Conservation (phyloP, 64 coral and sea anemone species). For the Stylophora pistillata region DNA sequence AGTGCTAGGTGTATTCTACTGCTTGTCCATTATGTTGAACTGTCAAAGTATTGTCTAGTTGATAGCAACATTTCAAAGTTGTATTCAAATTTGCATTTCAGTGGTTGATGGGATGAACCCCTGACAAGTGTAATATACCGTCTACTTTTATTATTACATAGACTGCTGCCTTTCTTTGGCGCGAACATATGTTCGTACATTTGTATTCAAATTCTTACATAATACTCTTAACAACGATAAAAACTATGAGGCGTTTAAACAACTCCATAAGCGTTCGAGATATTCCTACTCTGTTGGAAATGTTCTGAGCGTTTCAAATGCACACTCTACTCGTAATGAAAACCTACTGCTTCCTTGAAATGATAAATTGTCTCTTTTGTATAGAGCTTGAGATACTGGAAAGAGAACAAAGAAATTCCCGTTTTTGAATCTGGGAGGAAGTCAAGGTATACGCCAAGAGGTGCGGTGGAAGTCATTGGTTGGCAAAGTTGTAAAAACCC, state of each 20-base stretch:
- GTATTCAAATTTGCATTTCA: neutral
- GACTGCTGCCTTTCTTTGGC: constrained; percentile 15
- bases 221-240: neutral
- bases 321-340: constrained; percentile 21
- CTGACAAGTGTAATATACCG: constrained; percentile 7
- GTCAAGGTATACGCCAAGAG: constrained; percentile 32
- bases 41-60: neutral
- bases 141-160: constrained; percentile 6
- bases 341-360: constrained; percentile 26
- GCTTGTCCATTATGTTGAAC: too few relatives aligned
- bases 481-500: neutral
- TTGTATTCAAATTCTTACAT: constrained; percentile 5
- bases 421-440: constrained; percentile 56
- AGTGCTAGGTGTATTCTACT: neutral
- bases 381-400: constrained; percentile 17
- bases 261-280: neutral
- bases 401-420: constrained; percentile 28
- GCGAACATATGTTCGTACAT: neutral
- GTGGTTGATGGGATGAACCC: constrained; percentile 8
- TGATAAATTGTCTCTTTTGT: constrained; percentile 31
- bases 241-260: neutral
- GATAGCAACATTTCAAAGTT: constrained; percentile 33
- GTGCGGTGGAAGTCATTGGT: constrained; percentile 30
- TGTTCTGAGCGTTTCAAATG: constrained; percentile 7
- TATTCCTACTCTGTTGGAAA: constrained; percentile 11